Evolutionary conservation across 2,888 invertebrate species (phyloP), one percentile per base, ranked within the genome.

Genomic region (Pseudanteris insignis): DNA sequence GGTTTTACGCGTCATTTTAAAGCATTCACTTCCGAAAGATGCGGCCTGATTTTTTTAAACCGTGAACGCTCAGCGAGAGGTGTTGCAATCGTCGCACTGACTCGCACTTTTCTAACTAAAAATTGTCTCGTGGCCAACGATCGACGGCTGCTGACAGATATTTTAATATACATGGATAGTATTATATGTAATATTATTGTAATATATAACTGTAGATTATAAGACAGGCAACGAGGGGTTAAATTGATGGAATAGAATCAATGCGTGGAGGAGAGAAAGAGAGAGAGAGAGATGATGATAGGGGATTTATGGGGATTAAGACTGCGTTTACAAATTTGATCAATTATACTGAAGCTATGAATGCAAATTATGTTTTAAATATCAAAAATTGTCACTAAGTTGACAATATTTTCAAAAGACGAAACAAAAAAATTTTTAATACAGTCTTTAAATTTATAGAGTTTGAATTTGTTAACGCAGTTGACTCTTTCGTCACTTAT

Each of bases 181-280:
- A 79, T 77, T 79, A 78, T 75, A 73, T 78, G 79, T 79, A 79
- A 78, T 78, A 79, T 76, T 75, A 76, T 74, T 78, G 78, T 78
- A 78, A 79, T 76, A 77, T 75, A 76, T 77, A 74, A 71, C 69
- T 64, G 63, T 76, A 75, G 68, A 46, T 61, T 48, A n/a, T 71
- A 72, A 73, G 67, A 68, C 62, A 67, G 68, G 71, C 68, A 70
- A 67, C 60, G 64, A 68, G 28, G 48, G 33, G 55, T 58, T 50
- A 41, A 59, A 44, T 51, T 54, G 60, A 59, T 46, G 59, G 55
- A 54, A 63, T 63, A 43, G 48, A 67, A 70, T 65, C 66, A 67
- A 69, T 68, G 65, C 65, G 65, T 64, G 66, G 67, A 54, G 64
- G 65, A 63, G 57, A 60, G 54, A 32, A 30, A 58, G 29, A 40